phyloP scores from a whole-genome alignment of 2,888 invertebrate genomes.

The Leucoma salicis region DNA sequence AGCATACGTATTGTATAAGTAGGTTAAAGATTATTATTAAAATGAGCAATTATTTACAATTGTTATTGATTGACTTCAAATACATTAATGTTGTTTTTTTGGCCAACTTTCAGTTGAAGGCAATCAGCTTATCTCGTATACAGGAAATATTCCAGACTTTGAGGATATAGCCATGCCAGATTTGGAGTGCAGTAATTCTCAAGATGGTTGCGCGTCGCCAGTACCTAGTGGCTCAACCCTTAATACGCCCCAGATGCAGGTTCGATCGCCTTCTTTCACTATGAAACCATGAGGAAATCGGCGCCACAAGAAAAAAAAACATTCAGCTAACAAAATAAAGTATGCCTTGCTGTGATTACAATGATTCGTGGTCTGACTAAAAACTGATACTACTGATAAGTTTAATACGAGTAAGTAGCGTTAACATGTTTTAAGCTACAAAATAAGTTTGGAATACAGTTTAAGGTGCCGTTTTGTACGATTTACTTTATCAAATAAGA shows the following conservation, averaged over 20 bases:
- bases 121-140: constrained; percentile 81
- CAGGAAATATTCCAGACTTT: constrained; percentile 80
- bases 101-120: constrained; percentile 75
- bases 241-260: constrained; percentile 67
- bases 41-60: constrained; percentile 21
- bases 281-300: constrained; percentile 50
- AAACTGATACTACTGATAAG: constrained; percentile 23
- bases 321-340: constrained; percentile 14
- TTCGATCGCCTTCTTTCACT: constrained; percentile 57
- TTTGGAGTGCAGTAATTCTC: constrained; percentile 60
- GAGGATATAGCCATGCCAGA: constrained; percentile 73
- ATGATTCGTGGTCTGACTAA: constrained; percentile 23
- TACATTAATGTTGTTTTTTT: constrained; percentile 42
- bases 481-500: neutral
- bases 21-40: constrained; percentile 7
- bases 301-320: constrained; percentile 30
- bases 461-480: neutral
- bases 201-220: constrained; percentile 50
- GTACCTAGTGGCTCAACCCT: constrained; percentile 52
- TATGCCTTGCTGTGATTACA: constrained; percentile 10
- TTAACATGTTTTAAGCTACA: too few species aligned
- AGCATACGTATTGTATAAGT: neutral
- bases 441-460: neutral
- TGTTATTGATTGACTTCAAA: constrained; percentile 13
- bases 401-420: constrained; percentile 4